Evolutionary conservation across 2,888 invertebrate genomes (phyloP), one percentile per base, ranked within the genome.

Genomic region (Apantesis nais): DNA sequence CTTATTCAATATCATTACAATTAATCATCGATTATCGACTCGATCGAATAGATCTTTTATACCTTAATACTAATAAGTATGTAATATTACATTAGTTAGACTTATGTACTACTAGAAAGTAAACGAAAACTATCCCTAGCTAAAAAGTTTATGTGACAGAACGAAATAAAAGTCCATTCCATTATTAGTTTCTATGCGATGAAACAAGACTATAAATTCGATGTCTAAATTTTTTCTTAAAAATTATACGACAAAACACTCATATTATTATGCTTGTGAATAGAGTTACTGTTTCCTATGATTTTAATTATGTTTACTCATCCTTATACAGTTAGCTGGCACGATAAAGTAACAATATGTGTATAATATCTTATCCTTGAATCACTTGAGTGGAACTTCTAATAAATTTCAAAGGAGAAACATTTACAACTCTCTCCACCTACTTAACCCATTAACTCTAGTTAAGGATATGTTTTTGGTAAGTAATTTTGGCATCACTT

Each of bases 361-460:
- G 61, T 70, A 70, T 66, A 66, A 52, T 75, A 82, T 83, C 78
- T 77, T 81, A 78, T 76, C 73, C 71, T 75, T 66, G 70, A 77
- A 82, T 77, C 79, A 84, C 83, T 85, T 83, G 81, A 84, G 72
- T 79, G 82, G 80, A 86, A 83, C 80, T 81, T 83, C 84, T 85
- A 89, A 89, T 87, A 85, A 87, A 88, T 89, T 86, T 90, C 88
- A 90, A 89, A 90, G 88, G 85, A 84, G 83, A 77, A 85, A 81
- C 81, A 84, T 85, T 86, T 84, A 84, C 81, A 85, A 83, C 84
- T 87, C 85, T 85, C 82, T 85, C 84, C 84, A 86, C 88, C 88
- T 87, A 86, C 85, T 88, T 89, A 89, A 84, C 84, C 86, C 87
- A 89, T 90, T 89, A 89, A 84, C 86, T 87, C 83, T 80, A 75